Conservation (phyloP, 2,113 vertebrate species). For the Phyllostomus hastatus region DNA sequence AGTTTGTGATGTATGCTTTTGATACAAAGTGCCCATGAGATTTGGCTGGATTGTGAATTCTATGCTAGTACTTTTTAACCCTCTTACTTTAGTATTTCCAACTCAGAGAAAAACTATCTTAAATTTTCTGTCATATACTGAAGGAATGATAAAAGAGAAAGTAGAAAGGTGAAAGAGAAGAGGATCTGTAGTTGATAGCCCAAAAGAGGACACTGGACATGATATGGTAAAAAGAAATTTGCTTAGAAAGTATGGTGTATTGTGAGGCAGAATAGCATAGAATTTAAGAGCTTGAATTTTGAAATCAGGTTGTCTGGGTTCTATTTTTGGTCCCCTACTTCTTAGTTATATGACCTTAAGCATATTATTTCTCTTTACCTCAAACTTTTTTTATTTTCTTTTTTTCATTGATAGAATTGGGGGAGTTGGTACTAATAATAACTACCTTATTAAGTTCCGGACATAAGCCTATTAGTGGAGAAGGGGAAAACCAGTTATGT, state of each 20-base stretch:
- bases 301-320: neutral
- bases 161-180: neutral
- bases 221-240: neutral
- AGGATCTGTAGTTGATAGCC: neutral
- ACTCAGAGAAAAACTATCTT: neutral
- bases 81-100: neutral
- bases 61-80: neutral
- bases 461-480: neutral
- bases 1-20: neutral
- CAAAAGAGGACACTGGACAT: neutral
- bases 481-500: conserved; percentile 29
- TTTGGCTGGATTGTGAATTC: neutral
- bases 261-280: neutral
- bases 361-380: neutral
- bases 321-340: neutral
- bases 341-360: neutral
- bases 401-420: neutral
- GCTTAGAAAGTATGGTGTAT: neutral
- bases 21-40: neutral
- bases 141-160: neutral
- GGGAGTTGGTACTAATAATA: neutral
- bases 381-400: neutral
- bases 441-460: neutral
- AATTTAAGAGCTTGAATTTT: neutral
- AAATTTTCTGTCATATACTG: neutral